phyloP scores from a whole-genome alignment of 2,113 vertebrate genomes.

The Austrofundulus limnaeus region DNA sequence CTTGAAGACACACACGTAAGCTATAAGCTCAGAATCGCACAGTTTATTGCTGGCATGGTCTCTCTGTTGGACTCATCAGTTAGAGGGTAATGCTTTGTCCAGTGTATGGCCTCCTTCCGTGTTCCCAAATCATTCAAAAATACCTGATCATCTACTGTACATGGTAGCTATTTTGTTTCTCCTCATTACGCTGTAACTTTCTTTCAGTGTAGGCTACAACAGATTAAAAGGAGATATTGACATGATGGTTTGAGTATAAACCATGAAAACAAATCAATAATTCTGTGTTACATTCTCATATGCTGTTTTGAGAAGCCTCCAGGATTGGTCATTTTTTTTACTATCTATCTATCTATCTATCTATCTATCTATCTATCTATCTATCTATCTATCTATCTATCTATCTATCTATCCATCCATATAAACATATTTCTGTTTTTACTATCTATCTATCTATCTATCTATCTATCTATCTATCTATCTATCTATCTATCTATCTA shows the following conservation, averaged over 20 bases:
- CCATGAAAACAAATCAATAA: conserved; percentile 61
- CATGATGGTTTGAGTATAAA: conserved; percentile 38
- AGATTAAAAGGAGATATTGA: conserved; percentile 32
- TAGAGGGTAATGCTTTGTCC: background rate
- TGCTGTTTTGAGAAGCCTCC: conserved; percentile 4
- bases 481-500: too few species aligned
- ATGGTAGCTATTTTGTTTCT: conserved; percentile 13
- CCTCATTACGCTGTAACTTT: conserved; percentile 53
- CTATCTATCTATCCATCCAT: too few species aligned
- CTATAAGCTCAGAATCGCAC: conserved; percentile 29
- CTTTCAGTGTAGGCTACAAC: conserved; percentile 29
- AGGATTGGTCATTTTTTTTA: too few species aligned
- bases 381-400: too few species aligned
- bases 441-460: too few species aligned
- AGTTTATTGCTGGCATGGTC: conserved; percentile 5
- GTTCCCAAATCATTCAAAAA: background rate
- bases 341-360: too few species aligned
- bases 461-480: too few species aligned
- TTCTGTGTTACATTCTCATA: conserved; percentile 29
- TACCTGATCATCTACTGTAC: background rate
- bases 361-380: too few species aligned
- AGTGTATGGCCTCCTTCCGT: background rate
- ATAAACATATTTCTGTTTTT: too few species aligned
- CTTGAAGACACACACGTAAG: conserved; percentile 13
- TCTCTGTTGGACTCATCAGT: background rate